Base-by-base conservation (phyloP, 1,140 invertebrate species). In the Anadara kagoshimensis region DNA sequence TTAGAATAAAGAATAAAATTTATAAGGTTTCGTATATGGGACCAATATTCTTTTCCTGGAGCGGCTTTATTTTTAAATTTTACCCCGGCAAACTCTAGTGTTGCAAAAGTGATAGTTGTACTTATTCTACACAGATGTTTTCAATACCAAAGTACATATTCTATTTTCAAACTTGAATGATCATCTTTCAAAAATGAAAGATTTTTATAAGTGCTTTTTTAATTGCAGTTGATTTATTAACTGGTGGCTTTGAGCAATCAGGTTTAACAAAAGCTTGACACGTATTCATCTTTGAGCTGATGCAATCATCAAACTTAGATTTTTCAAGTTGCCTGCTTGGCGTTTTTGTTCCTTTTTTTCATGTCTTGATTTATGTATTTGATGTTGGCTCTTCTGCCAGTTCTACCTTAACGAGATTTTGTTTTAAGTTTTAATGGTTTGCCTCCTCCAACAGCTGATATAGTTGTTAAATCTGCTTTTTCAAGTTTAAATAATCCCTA, bases 381-480 rank as follows among this genome's bases (percentile, higher is more conserved):
- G n/a, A n/a, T n/a, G n/a, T n/a, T 59, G 11, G 51, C 41, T 51
- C 58, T 29, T 20, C 43, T 65, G 5, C 53, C 53, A 41, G 56
- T 68, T 26, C 54, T 36, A 26, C 71, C 71, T 62, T 61, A 59
- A 12, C 64, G 43, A 5, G 26, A n/a, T 45, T 68, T 73, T 62
- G 68, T 5, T 45, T 44, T 67, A 2, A 67, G 47, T 11, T 67
- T 0, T 7, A 68, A 22, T 24, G 18, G 12, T 20, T 61, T 68
- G 16, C 56, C 57, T 14, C 71, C 71, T 10, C 20, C n/a, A n/a
- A 59, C 36, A 10, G 29, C 12, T 41, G 41, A 29, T 20, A 43
- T 10, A 18, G 12, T n/a, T 43, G 58, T 29, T 10, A 59, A 7
- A 20, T 59, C 58, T 43, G 4, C 58, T n/a, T 59, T 41, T 5